These are phyloP conservation scores for Anguilla pacifica DNA, from an alignment of 2,797 vertebrate species.

Conservation along the genomic window DNA sequence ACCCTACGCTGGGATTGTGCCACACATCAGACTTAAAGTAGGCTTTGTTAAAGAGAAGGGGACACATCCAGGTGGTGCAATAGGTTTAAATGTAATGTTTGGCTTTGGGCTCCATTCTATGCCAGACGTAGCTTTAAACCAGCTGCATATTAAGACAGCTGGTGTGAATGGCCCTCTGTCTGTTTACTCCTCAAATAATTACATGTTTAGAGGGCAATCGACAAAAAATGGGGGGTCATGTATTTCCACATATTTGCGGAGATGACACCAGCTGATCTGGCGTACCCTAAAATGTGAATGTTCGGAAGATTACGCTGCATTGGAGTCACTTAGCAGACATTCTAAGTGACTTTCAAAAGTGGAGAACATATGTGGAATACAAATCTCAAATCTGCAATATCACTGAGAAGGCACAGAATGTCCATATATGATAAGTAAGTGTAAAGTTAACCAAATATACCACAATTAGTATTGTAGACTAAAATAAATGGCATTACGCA, in stretches of 20 bases:
- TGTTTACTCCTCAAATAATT: not conserved
- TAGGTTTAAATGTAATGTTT: conserved; percentile 1
- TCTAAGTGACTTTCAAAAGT: not conserved
- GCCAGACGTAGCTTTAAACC: not conserved
- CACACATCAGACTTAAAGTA: not conserved
- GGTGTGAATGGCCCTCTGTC: conserved; percentile 7
- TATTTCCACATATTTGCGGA: not conserved
- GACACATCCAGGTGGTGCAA: not conserved
- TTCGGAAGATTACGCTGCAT: not conserved
- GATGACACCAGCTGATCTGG: not conserved
- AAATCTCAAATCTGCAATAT: not conserved
- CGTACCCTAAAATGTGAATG: not conserved
- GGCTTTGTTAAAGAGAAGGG: not conserved
- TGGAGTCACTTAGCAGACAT: not conserved
- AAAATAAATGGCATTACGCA: not conserved
- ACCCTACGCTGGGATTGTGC: not conserved
- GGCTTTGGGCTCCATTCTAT: conserved; percentile 5
- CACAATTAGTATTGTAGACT: no score
- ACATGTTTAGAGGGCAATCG: not conserved
- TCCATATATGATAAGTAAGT: not conserved
- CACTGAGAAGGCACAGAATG: not conserved
- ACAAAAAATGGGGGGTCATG: not conserved
- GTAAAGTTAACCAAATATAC: no score
- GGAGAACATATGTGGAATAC: not conserved
- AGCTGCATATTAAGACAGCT: not conserved